These are phyloP conservation scores for Pelmatolapia mariae DNA, from an alignment of 2,113 vertebrate genomes.

Conservation along the genomic window DNA sequence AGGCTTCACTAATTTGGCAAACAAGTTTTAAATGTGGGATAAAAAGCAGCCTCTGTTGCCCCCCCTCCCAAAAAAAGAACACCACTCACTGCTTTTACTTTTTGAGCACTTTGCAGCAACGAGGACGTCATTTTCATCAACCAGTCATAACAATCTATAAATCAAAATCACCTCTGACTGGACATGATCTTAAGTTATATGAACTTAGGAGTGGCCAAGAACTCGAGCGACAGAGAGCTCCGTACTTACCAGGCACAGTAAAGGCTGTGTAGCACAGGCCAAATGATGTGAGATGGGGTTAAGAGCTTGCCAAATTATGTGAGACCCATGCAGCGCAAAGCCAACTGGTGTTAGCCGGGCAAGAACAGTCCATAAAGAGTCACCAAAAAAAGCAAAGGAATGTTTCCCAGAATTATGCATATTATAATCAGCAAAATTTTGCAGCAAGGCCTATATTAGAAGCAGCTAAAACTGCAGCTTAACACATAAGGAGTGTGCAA, in stretches of 20 bases:
- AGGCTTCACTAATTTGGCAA: background rate
- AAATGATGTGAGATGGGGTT: slow-evolving; percentile 58
- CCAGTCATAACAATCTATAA: background rate
- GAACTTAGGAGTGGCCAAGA: background rate
- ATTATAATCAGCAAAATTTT: background rate
- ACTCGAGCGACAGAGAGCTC: slow-evolving; percentile 17
- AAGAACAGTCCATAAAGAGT: slow-evolving; percentile 40
- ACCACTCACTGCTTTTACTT: background rate
- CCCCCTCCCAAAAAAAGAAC: background rate
- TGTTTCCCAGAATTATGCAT: slow-evolving; percentile 1
- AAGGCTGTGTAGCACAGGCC: slow-evolving; percentile 24
- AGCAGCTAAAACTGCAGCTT: slow-evolving; percentile 12
- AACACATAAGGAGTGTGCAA: slow-evolving; percentile 12
- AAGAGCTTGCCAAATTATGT: slow-evolving; percentile 50
- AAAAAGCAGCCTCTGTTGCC: background rate
- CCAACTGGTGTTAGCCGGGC: slow-evolving; percentile 24
- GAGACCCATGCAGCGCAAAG: slow-evolving; percentile 31
- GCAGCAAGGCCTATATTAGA: background rate
- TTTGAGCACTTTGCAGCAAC: background rate
- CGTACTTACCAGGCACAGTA: slow-evolving; percentile 14
- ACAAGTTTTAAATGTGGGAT: background rate
- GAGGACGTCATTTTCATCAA: background rate
- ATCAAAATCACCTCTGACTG: background rate
- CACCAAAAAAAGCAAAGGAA: slow-evolving; percentile 5
- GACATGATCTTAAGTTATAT: background rate